phyloP scores from a whole-genome alignment of 2,888 invertebrate species.

The Harpalus rufipes region DNA sequence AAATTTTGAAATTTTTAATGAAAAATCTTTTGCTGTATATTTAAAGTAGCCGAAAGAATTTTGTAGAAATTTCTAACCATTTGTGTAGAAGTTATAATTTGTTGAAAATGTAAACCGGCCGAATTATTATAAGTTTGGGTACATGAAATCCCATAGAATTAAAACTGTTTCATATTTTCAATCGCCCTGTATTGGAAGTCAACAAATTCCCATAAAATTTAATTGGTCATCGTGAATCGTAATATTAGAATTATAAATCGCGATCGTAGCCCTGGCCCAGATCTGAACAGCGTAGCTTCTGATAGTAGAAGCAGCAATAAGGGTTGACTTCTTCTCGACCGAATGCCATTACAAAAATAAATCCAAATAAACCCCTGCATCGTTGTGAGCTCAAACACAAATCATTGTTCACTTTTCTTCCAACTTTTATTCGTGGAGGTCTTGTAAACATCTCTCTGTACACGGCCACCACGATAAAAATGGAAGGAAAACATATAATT shows the following conservation, averaged over 20 bases:
- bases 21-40: no score
- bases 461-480: constrained; percentile 60
- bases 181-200: background rate
- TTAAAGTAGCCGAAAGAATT: no score
- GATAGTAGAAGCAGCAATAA: background rate
- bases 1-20: no score
- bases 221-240: constrained; percentile 50
- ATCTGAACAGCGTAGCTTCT: background rate
- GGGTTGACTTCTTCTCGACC: constrained; percentile 5
- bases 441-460: constrained; percentile 59
- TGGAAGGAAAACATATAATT: constrained; percentile 59
- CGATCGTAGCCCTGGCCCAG: background rate
- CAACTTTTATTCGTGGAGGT: constrained; percentile 52
- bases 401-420: constrained; percentile 65
- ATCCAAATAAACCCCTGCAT: constrained; percentile 57
- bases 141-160: no score
- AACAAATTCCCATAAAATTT: constrained; percentile 41
- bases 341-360: constrained; percentile 62
- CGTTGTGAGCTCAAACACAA: constrained; percentile 58
- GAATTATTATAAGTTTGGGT: no score
- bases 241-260: constrained; percentile 57
- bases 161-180: no score
- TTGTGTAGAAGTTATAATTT: no score
- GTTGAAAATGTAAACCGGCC: no score
- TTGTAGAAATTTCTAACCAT: no score